These are phyloP conservation scores for Sander lucioperca DNA, from an alignment of 2,113 vertebrate species.

Conservation along the genomic window DNA sequence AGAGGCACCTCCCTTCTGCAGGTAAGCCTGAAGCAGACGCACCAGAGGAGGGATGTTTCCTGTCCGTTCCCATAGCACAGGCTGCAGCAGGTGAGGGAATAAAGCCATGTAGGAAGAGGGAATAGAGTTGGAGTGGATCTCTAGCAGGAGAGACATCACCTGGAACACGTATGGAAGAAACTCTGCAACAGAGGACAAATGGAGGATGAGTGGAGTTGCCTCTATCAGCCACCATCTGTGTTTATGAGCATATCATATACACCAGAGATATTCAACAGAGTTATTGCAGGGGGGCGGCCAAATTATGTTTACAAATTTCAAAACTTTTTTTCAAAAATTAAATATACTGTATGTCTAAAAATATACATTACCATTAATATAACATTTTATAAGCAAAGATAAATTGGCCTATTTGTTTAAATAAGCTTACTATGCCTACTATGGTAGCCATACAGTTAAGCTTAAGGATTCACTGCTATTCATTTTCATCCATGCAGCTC, in stretches of 20 bases:
- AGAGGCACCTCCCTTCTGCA: constrained; percentile 90
- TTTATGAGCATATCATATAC: not conserved
- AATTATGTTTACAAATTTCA: too few relatives aligned
- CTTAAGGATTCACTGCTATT: too few relatives aligned
- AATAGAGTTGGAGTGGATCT: constrained; percentile 93
- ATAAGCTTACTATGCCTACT: too few relatives aligned
- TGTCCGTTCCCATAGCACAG: constrained; percentile 94
- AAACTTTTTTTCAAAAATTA: too few relatives aligned
- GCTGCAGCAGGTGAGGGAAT: constrained; percentile 97
- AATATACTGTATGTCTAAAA: too few relatives aligned
- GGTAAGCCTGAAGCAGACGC: constrained; percentile 94
- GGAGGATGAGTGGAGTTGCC: not conserved
- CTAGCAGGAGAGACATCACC: constrained; percentile 99
- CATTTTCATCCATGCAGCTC: too few relatives aligned
- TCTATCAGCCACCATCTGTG: not conserved
- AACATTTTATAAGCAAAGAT: too few relatives aligned
- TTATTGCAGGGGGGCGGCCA: too few relatives aligned
- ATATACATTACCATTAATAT: too few relatives aligned
- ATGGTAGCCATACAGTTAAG: too few relatives aligned
- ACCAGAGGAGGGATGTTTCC: constrained; percentile 98
- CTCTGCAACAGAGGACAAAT: constrained; percentile 82
- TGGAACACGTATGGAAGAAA: constrained; percentile 99
- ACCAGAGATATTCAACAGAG: too few relatives aligned
- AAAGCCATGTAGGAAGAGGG: constrained; percentile 95
- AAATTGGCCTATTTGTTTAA: too few relatives aligned